Evolutionary conservation across 1,140 invertebrate genomes (phyloP), one percentile per base, ranked within the genome.

Genomic region (Macrosteles quadrilineatus): DNA sequence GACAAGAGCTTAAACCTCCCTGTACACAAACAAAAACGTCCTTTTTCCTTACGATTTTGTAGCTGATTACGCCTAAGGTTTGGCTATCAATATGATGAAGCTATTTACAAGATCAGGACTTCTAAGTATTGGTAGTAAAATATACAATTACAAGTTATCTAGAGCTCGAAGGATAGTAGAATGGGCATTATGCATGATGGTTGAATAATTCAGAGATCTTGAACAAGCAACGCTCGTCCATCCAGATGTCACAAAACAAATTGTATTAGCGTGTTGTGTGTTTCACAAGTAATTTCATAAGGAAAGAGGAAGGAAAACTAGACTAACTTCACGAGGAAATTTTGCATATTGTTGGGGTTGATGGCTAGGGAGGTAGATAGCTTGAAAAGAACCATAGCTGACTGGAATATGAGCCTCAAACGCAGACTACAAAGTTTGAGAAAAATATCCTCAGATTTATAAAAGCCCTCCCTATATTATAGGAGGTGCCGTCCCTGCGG

Each of bases 21-120:
- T 64, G 62, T 40, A 64, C 31, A 27, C 62, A 64, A 64, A 64
- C 62, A 43, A 64, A 36, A 64, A 43, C 23, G 31, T 64, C 4
- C 17, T 21, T 6, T 64, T 64, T 64, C 62, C 62, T 9, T 64
- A 64, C 36, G 62, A 32, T 12, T 64, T 64, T 64, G 62, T 64
- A 19, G 62, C 62, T 64, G 62, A 64, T 25, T 27, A 40, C 19
- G 62, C 62, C 31, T 87, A 85, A 77, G 75, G 80, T 31, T 62
- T 86, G 47, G 74, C 71, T 72, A 36, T 47, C 67, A 70, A 81
- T 68, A 47, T 85, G 23, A 80, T 85, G 78, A 82, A 83, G 68
- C 83, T 82, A 25, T 85, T 79, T 75, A 67, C 77, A 64, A 77
- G 77, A 59, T 71, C 76, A 29, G 75, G 77, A 40, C 6, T 64